These are phyloP conservation scores for Bubalus kerabau DNA, from an alignment of 2,113 vertebrate genomes.

Conservation along the genomic window DNA sequence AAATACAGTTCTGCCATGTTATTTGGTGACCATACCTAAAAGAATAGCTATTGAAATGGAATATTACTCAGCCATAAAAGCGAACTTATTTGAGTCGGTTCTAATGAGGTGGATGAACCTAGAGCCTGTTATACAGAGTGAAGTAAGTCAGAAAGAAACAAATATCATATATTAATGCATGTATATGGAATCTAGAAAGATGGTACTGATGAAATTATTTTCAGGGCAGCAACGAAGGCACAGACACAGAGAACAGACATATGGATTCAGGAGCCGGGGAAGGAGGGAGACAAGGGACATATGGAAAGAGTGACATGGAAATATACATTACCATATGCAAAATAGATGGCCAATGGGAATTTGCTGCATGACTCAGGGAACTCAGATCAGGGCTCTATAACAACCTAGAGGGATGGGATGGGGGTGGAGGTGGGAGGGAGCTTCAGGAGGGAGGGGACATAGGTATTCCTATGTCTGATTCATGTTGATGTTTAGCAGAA, in stretches of 20 bases:
- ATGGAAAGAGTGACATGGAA: not conserved
- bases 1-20: not conserved
- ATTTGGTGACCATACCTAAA: not conserved
- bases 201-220: not conserved
- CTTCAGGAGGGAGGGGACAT: not conserved
- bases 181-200: not conserved
- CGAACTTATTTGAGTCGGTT: not conserved
- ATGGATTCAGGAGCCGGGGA: not conserved
- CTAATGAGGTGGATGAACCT: not conserved
- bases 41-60: not conserved
- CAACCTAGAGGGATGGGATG: not conserved
- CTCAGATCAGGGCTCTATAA: not conserved
- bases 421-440: not conserved
- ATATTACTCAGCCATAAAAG: not conserved
- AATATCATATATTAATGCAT: not conserved
- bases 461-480: not conserved
- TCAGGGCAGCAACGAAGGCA: not conserved
- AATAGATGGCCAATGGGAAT: not conserved
- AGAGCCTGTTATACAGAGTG: not conserved
- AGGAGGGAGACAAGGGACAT: not conserved
- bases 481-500: not conserved
- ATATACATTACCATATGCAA: not conserved
- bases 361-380: not conserved
- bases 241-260: not conserved
- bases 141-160: not conserved